Evolutionary conservation across 2,888 invertebrate genomes (phyloP), one percentile per base, ranked within the genome.

Genomic region (Entomobrya proxima): DNA sequence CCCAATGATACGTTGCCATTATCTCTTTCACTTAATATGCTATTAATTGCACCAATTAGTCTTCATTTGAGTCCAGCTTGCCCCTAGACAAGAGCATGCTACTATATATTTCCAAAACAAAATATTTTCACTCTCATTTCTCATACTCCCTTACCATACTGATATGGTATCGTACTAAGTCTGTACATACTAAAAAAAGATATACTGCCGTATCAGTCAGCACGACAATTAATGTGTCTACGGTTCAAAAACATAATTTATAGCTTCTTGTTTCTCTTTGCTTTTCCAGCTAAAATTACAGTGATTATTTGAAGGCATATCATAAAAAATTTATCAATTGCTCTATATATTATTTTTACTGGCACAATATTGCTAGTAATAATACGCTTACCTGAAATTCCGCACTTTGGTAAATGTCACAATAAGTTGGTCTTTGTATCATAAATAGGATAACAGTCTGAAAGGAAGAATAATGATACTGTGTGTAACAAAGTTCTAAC

Each of bases 41-140:
- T 50, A 79, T 79, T 79, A 79, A 79, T 69, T 69, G 18, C 67
- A n/a, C 7, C 79, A 79, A 79, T 79, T 79, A 79, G 52, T 79
- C 55, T 79, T 69, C 52, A 79, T 79, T 69, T 79, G 37, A 27
- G 32, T 47, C 50, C 7, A 44, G 44, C 44, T 11, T 9, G 13
- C 44, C 15, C 15, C 7, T 11, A 11, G 44, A 44, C 15, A 44
- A 44, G 44, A 44, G 13, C 44, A 44, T 44, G 44, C 64, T 35
- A 35, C 64, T 35, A 11, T 37, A 35, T 64, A 35, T 24, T 64
- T 21, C n/a, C 15, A 50, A n/a, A 50, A 18, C 21, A 50, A 44
- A 44, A 44, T 44, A 50, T 50, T 50, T 50, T 50, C 55, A 24
- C 55, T 55, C 7, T 11, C 6, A 6, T 40, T 40, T 11, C 6